These are phyloP conservation scores for Plestiodon gilberti DNA, from an alignment of 2,113 vertebrate genomes.

Conservation along the genomic window DNA sequence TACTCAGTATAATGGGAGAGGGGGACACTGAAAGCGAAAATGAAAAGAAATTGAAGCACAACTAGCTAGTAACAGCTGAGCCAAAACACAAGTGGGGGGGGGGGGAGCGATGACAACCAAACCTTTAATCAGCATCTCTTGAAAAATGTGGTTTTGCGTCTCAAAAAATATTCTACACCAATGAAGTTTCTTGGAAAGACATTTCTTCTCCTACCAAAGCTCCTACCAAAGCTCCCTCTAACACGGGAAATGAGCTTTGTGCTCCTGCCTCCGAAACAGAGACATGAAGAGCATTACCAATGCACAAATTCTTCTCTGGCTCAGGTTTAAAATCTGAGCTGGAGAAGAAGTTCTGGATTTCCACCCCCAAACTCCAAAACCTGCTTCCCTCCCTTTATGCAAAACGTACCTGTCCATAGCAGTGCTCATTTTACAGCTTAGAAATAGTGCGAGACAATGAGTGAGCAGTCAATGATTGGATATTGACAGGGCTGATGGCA, in stretches of 20 bases:
- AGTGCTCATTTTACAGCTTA: no score
- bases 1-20: constrained; percentile 74
- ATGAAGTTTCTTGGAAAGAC: neutral
- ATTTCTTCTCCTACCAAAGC: neutral
- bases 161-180: neutral
- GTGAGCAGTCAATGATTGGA: no score
- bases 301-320: no score
- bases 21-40: constrained; percentile 68
- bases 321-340: no score
- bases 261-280: neutral
- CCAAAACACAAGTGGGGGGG: constrained; percentile 11
- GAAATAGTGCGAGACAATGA: no score
- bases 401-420: no score
- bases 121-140: constrained; percentile 58
- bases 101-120: neutral
- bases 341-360: no score
- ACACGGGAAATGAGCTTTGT: no score
- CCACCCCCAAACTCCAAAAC: no score
- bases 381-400: no score
- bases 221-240: neutral
- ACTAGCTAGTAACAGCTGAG: constrained; percentile 59
- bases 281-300: no score
- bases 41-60: constrained; percentile 76
- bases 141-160: constrained; percentile 17
- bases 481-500: no score